Evolutionary conservation across 1,140 invertebrate genomes (phyloP), one percentile per base, ranked within the genome.

Genomic region (Papilio helenus): DNA sequence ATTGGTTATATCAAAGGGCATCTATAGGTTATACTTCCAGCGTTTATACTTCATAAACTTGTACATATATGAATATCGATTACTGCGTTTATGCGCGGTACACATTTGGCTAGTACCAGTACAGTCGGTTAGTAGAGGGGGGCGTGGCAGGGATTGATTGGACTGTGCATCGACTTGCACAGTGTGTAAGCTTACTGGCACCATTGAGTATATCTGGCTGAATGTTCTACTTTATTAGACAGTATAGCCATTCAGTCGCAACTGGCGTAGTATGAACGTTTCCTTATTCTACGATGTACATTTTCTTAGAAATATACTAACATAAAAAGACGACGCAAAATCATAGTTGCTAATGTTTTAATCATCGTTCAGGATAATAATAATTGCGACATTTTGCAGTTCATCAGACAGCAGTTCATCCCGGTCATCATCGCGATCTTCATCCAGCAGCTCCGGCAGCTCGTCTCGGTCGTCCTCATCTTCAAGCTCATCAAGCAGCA

Each of bases 361-460:
- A n/a, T n/a, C n/a, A n/a, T 18, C 7, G 7, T 51, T 51, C 18
- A 5, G 14, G 49, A 20, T 55, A n/a, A 18, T 26, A 23, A 61
- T 23, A 61, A 26, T 26, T n/a, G 18, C 14, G n/a, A 81, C 81
- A 81, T 79, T 85, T 81, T 84, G 39, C 83, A 97, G 97, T 93
- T 97, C 97, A 20, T 97, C 97, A 8, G 96, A 97, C 18, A 97
- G 97, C 86, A 97, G 96, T 85, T 97, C 96, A 10, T 97, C 97
- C 0, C 95, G 96, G 84, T 97, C 97, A 0, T 97, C 96, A 55
- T 97, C 97, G 0, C 96, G 96, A 58, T 97, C 97, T 1, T 97
- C 97, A 65, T 98, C 97, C 1, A 97, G 96, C 81, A 97, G 96
- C 86, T 96, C 96, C 0, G 95, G 95, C 14, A 96, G 95, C 78